These are phyloP conservation scores for Drosophila quadrilineata DNA, from an alignment of 1,140 invertebrate genomes.

Conservation along the genomic window DNA sequence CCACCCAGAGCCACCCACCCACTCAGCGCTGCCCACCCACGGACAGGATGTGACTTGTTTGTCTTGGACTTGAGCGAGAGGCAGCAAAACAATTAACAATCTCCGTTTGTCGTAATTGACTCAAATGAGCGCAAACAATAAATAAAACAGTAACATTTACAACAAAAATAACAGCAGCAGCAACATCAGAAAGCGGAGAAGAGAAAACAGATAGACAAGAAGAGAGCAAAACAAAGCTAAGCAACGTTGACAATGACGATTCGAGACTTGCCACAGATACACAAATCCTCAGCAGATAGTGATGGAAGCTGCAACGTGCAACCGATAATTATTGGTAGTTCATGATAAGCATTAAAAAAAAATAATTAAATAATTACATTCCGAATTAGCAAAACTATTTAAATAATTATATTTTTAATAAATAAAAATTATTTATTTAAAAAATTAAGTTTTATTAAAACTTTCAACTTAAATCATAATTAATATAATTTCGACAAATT, in stretches of 20 bases:
- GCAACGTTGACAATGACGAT: slow-evolving; percentile 36
- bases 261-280: slow-evolving; percentile 1
- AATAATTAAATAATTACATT: too few relatives aligned
- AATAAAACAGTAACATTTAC: slow-evolving; percentile 66
- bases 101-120: slow-evolving; percentile 73
- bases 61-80: slow-evolving; percentile 56
- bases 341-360: too few relatives aligned
- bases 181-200: neutral
- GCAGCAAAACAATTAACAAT: slow-evolving; percentile 73
- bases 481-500: too few relatives aligned
- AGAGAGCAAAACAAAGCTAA: slow-evolving; percentile 43
- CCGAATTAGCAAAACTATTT: too few relatives aligned
- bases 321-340: too few relatives aligned
- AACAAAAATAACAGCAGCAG: slow-evolving; percentile 7
- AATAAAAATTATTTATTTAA: too few relatives aligned
- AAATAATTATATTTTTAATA: too few relatives aligned
- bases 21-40: neutral
- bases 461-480: too few relatives aligned
- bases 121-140: slow-evolving; percentile 76
- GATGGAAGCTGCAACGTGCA: too few relatives aligned
- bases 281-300: slow-evolving; percentile 4
- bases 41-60: slow-evolving; percentile 58
- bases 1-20: neutral
- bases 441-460: too few relatives aligned
- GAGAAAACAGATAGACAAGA: neutral